Evolutionary conservation across 2,797 vertebrate species (phyloP).

Genomic region (Streptopelia turtur): DNA sequence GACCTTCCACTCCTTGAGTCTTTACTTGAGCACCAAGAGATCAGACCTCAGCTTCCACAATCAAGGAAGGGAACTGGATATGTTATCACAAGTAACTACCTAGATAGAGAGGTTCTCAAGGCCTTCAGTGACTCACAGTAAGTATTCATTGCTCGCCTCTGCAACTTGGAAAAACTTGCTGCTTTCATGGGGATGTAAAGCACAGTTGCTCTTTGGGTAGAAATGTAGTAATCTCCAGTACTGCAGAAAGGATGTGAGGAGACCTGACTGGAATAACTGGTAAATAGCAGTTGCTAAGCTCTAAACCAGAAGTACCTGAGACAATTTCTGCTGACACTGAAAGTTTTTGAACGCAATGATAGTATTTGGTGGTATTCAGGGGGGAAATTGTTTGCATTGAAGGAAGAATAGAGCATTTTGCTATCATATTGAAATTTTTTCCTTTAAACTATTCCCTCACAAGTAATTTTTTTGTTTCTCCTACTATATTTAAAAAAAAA

Average conservation of each 20-base stretch:
- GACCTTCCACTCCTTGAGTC: conserved; percentile 94
- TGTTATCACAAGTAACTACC: conserved; percentile 86
- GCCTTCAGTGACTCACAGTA: conserved; percentile 96
- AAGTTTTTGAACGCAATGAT: neutral
- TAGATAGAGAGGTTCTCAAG: conserved; percentile 95
- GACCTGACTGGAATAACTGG: neutral
- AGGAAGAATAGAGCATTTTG: neutral
- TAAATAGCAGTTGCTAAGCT: neutral
- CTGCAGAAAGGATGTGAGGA: neutral
- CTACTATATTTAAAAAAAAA: neutral
- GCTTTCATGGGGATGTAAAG: neutral
- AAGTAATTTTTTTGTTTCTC: neutral
- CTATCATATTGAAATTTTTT: neutral
- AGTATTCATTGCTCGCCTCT: conserved; percentile 53
- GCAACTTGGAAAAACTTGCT: neutral
- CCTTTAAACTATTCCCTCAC: neutral
- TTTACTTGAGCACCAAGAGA: conserved; percentile 82
- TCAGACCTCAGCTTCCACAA: conserved; percentile 70
- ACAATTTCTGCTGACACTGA: neutral
- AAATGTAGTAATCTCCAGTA: neutral
- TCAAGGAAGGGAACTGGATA: conserved; percentile 81
- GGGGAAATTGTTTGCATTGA: neutral
- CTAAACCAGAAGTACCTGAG: neutral
- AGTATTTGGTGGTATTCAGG: neutral
- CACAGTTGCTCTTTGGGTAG: neutral